These are phyloP conservation scores for Lepidochrysops patricia DNA, from an alignment of 2,888 invertebrate genomes.

Conservation along the genomic window DNA sequence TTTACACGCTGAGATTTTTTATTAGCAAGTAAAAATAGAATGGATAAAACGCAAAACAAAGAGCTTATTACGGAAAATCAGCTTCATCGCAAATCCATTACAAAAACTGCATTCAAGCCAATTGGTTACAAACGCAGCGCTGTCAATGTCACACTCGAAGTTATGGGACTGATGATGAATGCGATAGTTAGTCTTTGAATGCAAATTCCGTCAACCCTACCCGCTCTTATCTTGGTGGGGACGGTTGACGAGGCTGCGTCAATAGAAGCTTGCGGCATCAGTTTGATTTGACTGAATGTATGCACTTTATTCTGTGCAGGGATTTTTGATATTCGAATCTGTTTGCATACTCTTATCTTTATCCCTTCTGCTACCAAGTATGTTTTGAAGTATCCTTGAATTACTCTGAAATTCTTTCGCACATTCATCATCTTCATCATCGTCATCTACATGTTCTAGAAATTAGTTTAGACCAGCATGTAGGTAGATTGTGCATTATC, in stretches of 20 bases:
- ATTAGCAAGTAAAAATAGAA: not conserved
- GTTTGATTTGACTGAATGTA: slow-evolving; percentile 23
- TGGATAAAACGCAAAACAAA: not conserved
- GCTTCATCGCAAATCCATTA: not conserved
- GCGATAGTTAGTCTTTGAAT: slow-evolving; percentile 2
- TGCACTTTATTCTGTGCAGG: slow-evolving; percentile 21
- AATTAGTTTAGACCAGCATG: too few relatives aligned
- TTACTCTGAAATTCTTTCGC: too few relatives aligned
- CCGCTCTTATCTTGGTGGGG: slow-evolving; percentile 48
- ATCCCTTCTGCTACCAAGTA: too few relatives aligned
- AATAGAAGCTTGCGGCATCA: slow-evolving; percentile 38
- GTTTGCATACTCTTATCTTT: not conserved
- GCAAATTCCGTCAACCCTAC: slow-evolving; percentile 35
- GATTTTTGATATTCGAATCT: not conserved
- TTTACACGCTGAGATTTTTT: too few relatives aligned
- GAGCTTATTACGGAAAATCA: not conserved
- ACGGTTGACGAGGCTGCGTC: slow-evolving; percentile 57
- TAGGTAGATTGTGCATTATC: too few relatives aligned
- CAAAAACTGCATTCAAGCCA: not conserved
- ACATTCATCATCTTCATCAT: too few relatives aligned
- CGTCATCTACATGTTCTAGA: too few relatives aligned
- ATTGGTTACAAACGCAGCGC: not conserved
- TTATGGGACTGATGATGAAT: not conserved
- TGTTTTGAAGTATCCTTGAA: too few relatives aligned
- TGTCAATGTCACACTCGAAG: not conserved